phyloP scores from a whole-genome alignment of 2,113 vertebrate species.

The Lanius collurio region DNA sequence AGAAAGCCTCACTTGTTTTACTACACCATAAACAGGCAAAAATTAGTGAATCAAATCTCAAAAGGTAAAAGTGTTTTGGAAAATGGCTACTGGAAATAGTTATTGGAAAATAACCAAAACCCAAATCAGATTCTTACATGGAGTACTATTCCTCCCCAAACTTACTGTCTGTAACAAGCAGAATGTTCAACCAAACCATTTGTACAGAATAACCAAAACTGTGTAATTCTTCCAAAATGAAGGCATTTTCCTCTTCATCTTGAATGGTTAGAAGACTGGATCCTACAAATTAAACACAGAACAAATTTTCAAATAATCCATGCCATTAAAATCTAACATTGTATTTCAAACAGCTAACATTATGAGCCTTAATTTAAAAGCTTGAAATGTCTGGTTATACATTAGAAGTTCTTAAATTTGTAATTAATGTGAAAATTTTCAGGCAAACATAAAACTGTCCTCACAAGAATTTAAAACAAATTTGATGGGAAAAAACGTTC shows the following conservation, averaged over 20 bases:
- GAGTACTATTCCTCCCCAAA: neutral
- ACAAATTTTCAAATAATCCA: neutral
- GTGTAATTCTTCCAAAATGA: conserved; percentile 84
- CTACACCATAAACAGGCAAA: neutral
- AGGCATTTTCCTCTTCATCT: conserved; percentile 85
- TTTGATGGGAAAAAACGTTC: neutral
- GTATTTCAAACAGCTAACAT: neutral
- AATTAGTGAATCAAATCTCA: neutral
- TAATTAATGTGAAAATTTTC: neutral
- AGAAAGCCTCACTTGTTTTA: neutral
- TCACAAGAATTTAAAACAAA: neutral
- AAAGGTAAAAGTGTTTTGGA: neutral
- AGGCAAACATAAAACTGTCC: neutral
- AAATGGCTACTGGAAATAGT: neutral
- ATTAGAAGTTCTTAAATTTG: neutral
- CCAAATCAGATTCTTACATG: neutral
- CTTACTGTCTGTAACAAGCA: conserved; percentile 83
- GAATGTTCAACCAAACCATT: conserved; percentile 86
- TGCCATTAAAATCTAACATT: neutral
- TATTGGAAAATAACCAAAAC: neutral
- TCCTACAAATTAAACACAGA: conserved; percentile 61
- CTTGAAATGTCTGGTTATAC: neutral
- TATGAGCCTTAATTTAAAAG: neutral
- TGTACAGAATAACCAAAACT: conserved; percentile 76
- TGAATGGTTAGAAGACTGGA: conserved; percentile 87